Conservation (phyloP, 1,140 invertebrate genomes). For the Augochlora pura region DNA sequence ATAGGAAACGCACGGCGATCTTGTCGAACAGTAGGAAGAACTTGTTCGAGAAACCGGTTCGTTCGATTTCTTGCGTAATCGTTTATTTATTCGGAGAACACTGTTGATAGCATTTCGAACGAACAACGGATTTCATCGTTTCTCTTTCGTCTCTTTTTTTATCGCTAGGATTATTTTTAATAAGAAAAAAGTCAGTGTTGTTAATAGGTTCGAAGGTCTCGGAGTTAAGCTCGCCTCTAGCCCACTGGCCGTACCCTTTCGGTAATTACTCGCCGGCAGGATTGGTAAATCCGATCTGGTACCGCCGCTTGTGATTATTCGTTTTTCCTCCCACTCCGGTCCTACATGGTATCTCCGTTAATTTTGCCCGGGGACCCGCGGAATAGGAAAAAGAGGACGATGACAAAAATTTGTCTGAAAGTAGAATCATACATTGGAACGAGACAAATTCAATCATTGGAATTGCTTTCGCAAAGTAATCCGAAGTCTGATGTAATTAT, state of each 20-base stretch:
- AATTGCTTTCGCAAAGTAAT: not conserved
- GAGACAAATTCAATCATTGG: not conserved
- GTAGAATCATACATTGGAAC: not conserved
- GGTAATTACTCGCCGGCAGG: slow-evolving; percentile 28
- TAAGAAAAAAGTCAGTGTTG: not conserved
- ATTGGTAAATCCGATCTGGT: slow-evolving; percentile 10
- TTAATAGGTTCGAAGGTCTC: slow-evolving; percentile 27
- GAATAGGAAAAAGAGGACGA: not conserved
- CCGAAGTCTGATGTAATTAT: not conserved
- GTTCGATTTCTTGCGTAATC: slow-evolving; percentile 36
- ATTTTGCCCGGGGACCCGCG: not conserved
- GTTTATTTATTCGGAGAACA: slow-evolving; percentile 24
- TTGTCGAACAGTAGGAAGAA: slow-evolving; percentile 1
- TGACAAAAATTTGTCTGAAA: slow-evolving; percentile 16
- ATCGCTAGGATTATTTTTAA: not conserved
- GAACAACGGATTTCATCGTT: not conserved
- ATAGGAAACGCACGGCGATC: not conserved
- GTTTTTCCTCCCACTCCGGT: not conserved
- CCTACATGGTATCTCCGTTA: not conserved
- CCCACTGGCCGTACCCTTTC: not conserved
- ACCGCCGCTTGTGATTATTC: slow-evolving; percentile 10
- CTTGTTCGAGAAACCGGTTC: slow-evolving; percentile 38
- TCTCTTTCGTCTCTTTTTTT: not conserved
- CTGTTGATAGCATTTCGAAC: slow-evolving; percentile 9
- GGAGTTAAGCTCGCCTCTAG: not conserved